These are phyloP conservation scores for Saccostrea glomerata DNA, from an alignment of 1,140 invertebrate species.

Conservation along the genomic window DNA sequence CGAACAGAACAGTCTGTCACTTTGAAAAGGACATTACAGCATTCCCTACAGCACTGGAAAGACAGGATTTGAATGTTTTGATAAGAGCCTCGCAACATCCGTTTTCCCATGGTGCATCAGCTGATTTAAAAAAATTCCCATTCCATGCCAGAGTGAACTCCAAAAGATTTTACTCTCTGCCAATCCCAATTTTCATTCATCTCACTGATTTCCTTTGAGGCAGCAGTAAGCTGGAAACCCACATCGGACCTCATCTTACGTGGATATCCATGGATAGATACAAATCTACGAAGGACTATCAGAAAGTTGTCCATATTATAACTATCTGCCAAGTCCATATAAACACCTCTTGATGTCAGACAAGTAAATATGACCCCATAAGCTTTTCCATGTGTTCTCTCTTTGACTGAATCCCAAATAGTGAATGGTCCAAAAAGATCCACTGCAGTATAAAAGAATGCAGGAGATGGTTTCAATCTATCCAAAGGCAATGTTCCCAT, in stretches of 20 bases:
- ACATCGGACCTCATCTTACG: constrained; percentile 21
- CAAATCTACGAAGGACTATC: constrained; percentile 39
- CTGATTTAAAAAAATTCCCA: constrained; percentile 32
- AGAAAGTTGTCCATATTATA: constrained; percentile 34
- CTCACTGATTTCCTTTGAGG: constrained; percentile 18
- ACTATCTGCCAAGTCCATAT: not conserved
- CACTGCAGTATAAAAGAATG: too few relatives aligned
- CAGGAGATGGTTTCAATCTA: too few relatives aligned
- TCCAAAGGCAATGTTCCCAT: too few relatives aligned
- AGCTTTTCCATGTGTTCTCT: too few relatives aligned
- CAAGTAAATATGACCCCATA: too few relatives aligned
- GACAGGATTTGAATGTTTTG: constrained; percentile 40
- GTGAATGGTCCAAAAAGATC: too few relatives aligned
- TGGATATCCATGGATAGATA: constrained; percentile 42
- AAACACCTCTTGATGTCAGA: too few relatives aligned
- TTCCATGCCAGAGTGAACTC: constrained; percentile 12
- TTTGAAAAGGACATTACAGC: constrained; percentile 25
- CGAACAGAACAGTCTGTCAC: constrained; percentile 48
- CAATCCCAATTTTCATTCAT: constrained; percentile 13
- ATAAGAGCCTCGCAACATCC: constrained; percentile 40
- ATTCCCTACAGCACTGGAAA: not conserved
- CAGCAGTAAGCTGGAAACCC: constrained; percentile 34
- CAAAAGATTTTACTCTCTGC: not conserved
- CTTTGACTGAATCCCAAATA: too few relatives aligned
- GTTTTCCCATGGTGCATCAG: constrained; percentile 48